phyloP scores from a whole-genome alignment of 2,888 invertebrate species.

The Ommatoiulus sabulosus region DNA sequence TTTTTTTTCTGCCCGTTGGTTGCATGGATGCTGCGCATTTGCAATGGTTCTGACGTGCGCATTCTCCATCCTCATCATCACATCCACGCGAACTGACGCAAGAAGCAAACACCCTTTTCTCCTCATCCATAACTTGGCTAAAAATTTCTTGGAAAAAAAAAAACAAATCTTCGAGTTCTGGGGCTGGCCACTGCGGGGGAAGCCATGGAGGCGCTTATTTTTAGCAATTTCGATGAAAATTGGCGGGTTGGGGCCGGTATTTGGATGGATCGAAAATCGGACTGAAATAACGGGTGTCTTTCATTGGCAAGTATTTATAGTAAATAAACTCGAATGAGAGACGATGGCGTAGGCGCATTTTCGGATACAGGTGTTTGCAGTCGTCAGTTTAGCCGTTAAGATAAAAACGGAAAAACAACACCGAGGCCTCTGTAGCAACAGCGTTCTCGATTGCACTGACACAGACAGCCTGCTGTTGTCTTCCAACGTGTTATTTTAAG shows the following conservation, averaged over 20 bases:
- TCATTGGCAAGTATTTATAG: conserved; percentile 30
- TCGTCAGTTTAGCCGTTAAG: conserved; percentile 35
- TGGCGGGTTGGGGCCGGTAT: background rate
- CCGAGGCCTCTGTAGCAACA: conserved; percentile 35
- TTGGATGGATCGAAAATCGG: background rate
- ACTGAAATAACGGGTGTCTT: background rate
- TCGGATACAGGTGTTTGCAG: conserved; percentile 43
- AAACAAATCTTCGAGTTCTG: background rate
- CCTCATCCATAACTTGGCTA: background rate
- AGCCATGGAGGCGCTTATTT: background rate
- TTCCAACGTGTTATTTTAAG: conserved; percentile 46
- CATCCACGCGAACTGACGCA: background rate
- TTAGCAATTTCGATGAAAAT: background rate
- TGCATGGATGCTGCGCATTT: no score
- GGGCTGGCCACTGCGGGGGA: background rate
- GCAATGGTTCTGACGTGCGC: no score
- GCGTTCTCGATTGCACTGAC: conserved; percentile 36
- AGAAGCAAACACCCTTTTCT: background rate
- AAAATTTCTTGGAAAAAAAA: background rate
- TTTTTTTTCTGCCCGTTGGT: no score
- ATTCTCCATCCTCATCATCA: no score
- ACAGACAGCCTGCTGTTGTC: conserved; percentile 47
- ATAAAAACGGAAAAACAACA: conserved; percentile 33
- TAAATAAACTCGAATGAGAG: conserved; percentile 34
- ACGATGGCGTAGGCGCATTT: conserved; percentile 35